Conservation (phyloP, 2,888 invertebrate species). For the Sinelater perroti region DNA sequence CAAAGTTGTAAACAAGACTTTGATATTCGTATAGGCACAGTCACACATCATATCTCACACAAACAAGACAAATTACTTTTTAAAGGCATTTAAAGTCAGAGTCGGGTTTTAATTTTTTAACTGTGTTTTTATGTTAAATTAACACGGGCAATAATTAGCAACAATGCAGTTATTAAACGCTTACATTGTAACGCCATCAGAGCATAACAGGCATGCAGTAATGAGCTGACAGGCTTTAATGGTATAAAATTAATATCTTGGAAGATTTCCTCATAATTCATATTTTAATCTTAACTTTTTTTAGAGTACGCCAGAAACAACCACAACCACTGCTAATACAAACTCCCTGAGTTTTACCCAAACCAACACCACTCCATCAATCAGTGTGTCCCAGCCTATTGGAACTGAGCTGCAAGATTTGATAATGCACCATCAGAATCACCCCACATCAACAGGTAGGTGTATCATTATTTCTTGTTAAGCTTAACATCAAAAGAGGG, state of each 20-base stretch:
- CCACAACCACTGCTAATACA: conserved; percentile 49
- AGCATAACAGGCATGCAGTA: too few relatives aligned
- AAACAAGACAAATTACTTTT: too few relatives aligned
- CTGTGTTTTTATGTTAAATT: background rate
- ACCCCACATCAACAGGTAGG: conserved; percentile 51
- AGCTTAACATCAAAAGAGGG: too few relatives aligned
- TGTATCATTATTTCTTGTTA: too few relatives aligned
- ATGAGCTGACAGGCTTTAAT: too few relatives aligned
- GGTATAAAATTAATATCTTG: background rate
- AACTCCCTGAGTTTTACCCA: conserved; percentile 55
- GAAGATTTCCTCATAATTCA: too few relatives aligned
- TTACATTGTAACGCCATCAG: background rate
- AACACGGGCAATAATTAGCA: background rate
- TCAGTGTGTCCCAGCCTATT: conserved; percentile 52
- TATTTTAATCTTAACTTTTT: conserved; percentile 37
- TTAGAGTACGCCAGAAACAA: conserved; percentile 51
- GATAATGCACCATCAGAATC: conserved; percentile 61
- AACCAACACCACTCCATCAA: conserved; percentile 50
- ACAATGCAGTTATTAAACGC: background rate
- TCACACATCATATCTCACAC: too few relatives aligned
- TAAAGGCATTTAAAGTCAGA: too few relatives aligned
- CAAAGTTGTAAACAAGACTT: too few relatives aligned
- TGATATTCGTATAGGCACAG: too few relatives aligned
- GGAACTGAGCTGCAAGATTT: conserved; percentile 59
- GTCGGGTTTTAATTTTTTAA: too few relatives aligned